phyloP scores from a whole-genome alignment of 2,113 vertebrate genomes.

The Drymodes brunneopygia region DNA sequence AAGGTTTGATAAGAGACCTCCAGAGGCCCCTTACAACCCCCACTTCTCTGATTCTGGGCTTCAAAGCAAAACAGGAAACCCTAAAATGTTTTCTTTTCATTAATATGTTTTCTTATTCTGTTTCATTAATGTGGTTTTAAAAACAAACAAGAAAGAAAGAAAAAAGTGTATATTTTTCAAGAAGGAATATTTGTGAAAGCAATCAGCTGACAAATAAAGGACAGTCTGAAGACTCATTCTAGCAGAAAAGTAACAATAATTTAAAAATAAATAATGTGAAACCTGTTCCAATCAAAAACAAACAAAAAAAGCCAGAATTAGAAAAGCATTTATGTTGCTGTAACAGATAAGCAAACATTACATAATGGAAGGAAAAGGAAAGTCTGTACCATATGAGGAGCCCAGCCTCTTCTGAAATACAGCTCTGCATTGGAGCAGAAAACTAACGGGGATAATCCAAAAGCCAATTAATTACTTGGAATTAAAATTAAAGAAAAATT shows the following conservation, averaged over 20 bases:
- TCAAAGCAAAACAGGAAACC: background rate
- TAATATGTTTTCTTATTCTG: background rate
- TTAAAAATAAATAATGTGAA: background rate
- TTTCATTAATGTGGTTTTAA: background rate
- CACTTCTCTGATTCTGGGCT: background rate
- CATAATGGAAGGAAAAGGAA: background rate
- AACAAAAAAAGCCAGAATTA: background rate
- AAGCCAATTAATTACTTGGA: background rate
- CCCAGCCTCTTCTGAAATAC: background rate
- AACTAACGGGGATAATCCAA: background rate
- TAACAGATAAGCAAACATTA: background rate
- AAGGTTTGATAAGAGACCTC: background rate
- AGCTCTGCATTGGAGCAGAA: background rate
- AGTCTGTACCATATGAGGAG: background rate
- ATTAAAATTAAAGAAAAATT: background rate
- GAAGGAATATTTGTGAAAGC: background rate
- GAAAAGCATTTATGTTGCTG: background rate
- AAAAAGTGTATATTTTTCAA: background rate
- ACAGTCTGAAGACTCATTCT: background rate
- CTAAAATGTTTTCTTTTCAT: background rate
- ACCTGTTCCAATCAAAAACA: background rate
- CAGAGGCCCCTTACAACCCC: background rate
- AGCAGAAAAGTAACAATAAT: background rate
- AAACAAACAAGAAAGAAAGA: background rate
- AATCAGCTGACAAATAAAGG: background rate